Base-by-base conservation (phyloP, 1,140 invertebrate genomes). In the Trigoniulus corallinus region DNA sequence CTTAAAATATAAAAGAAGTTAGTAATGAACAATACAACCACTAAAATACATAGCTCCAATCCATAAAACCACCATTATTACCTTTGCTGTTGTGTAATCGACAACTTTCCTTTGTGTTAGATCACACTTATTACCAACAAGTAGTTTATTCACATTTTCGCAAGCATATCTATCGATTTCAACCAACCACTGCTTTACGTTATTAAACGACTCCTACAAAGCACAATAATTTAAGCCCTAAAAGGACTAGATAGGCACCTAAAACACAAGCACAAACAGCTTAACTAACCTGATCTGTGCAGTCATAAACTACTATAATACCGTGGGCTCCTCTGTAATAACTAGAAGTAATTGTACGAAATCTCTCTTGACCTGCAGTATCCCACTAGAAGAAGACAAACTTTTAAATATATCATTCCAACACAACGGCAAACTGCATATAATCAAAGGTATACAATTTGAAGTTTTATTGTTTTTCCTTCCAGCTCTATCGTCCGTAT, bases 301-400 rank as follows among this genome's bases (percentile, higher is more conserved):
- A 96, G 72, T 99, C 96, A 67, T 98, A 99, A 29, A 99, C 95
- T 57, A 99, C 92, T 68, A 99, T 98, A 63, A 99, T 98, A 64
- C 96, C 96, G 72, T 98, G 94, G 57, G 95, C 95, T 56, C 95
- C 95, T 69, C 95, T 79, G 70, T 99, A 99, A 68, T 98, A 99
- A 70, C 72, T 75, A 24, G 73, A 75, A 52, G 95, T 98, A 61
- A 98, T 98, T 54, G 95, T 98, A 68, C 95, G 82, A 76, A 98
- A 96, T 63, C 88, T 70, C 69, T 98, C 94, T 70, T 98, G 94
- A 15, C 95, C 95, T 56, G 95, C 95, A 57, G 95, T 98, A 71
- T 98, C 94, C 89, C 89, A 94, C 80, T 83, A 60, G 53, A 52
- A 53, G 54, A 52, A 18, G 18, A 18, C 47, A 48, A 13, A 37